Evolutionary conservation across 1,140 invertebrate species (phyloP).

Genomic region (Uloborus diversus): DNA sequence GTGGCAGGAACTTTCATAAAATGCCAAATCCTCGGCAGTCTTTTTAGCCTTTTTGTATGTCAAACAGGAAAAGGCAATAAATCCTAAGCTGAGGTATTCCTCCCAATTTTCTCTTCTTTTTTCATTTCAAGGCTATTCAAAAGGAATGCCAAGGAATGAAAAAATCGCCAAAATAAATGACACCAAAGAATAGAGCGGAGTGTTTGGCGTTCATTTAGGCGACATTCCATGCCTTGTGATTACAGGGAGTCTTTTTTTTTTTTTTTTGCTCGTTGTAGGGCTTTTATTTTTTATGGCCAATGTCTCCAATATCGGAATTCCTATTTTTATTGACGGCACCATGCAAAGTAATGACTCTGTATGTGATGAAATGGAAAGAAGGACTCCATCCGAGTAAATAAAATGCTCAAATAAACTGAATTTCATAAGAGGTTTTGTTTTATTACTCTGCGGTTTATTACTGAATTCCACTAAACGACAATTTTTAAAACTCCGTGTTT

Average conservation of each 20-base stretch:
- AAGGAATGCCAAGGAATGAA: conserved; percentile 9
- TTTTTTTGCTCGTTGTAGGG: too few species aligned
- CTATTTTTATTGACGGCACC: conserved; percentile 37
- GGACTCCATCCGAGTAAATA: not conserved
- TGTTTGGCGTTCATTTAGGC: conserved; percentile 46
- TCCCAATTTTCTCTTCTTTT: not conserved
- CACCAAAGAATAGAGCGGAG: not conserved
- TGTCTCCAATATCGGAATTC: conserved; percentile 42
- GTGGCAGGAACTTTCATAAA: conserved; percentile 43
- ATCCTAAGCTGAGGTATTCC: conserved; percentile 35
- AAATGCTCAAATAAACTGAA: not conserved
- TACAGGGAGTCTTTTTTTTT: conserved; percentile 23
- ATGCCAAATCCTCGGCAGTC: conserved; percentile 14
- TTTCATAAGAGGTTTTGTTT: not conserved
- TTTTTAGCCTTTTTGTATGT: conserved; percentile 19
- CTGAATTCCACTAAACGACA: not conserved
- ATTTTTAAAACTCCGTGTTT: too few species aligned
- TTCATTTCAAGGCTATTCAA: not conserved
- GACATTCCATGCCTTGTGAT: conserved; percentile 27
- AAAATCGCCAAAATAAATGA: conserved; percentile 7
- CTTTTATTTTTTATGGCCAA: conserved; percentile 13
- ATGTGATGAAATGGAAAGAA: not conserved
- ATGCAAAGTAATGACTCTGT: conserved; percentile 15
- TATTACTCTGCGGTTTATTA: not conserved
- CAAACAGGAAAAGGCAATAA: conserved; percentile 30